Conservation (phyloP, 2,797 vertebrate genomes). For the Bucorvus abyssinicus region DNA sequence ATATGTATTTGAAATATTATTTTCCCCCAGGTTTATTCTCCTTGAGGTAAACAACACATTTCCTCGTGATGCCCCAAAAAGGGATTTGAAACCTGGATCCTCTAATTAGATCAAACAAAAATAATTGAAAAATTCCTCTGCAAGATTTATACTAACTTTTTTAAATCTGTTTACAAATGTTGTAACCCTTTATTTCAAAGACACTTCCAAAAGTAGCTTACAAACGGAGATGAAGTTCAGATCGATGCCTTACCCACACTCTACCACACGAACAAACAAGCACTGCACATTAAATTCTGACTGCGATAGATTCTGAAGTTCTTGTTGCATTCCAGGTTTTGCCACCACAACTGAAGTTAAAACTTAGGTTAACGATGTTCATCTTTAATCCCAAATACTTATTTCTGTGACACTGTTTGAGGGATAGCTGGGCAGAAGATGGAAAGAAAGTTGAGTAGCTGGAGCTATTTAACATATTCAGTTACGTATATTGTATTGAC, state of each 20-base stretch:
- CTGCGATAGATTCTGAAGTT: neutral
- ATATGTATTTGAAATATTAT: slow-evolving; percentile 37
- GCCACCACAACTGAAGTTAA: neutral
- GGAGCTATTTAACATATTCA: neutral
- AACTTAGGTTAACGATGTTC: neutral
- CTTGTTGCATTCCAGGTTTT: neutral
- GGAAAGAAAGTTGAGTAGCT: neutral
- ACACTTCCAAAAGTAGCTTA: neutral
- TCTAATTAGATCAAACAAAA: neutral
- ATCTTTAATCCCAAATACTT: neutral
- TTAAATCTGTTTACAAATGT: neutral
- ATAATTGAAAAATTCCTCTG: neutral
- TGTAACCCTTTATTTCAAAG: neutral
- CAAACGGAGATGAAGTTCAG: neutral
- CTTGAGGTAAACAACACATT: neutral
- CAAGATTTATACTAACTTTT: neutral
- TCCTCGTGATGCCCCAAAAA: neutral
- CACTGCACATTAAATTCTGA: neutral
- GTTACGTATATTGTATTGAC: neutral
- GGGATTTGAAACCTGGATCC: neutral
- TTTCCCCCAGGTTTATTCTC: neutral
- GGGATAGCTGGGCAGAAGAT: neutral
- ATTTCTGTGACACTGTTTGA: neutral
- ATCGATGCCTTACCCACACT: neutral
- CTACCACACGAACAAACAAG: neutral